These are phyloP conservation scores for Panagrolaimus sp. DNA, from an alignment of 1,140 invertebrate species.

Conservation along the genomic window DNA sequence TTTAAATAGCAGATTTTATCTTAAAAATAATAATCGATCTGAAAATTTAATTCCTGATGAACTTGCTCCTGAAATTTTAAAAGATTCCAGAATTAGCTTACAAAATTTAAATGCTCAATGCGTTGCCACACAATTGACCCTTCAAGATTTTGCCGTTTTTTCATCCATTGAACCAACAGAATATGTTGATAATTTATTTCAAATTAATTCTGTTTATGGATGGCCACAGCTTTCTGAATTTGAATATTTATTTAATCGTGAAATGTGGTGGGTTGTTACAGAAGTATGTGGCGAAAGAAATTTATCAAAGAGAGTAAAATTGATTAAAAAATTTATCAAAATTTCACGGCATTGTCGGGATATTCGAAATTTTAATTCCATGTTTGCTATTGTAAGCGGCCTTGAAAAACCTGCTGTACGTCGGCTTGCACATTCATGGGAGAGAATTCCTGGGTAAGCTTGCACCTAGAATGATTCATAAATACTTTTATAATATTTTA, in stretches of 20 bases:
- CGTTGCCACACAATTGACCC: conserved; percentile 85
- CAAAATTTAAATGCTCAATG: conserved; percentile 90
- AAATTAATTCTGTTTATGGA: conserved; percentile 77
- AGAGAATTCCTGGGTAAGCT: conserved; percentile 74
- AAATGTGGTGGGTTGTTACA: conserved; percentile 99
- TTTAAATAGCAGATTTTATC: conserved; percentile 74
- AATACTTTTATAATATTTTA: conserved; percentile 18
- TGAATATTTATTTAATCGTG: conserved; percentile 88
- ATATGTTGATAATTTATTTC: conserved; percentile 92
- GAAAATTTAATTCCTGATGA: conserved; percentile 93
- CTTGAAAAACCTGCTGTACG: conserved; percentile 87
- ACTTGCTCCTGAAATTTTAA: conserved; percentile 79
- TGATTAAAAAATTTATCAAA: conserved; percentile 99
- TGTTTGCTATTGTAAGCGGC: conserved; percentile 97
- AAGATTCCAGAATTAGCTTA: conserved; percentile 85
- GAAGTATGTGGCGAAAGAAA: conserved; percentile 91
- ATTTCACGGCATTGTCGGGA: conserved; percentile 86
- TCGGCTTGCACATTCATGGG: conserved; percentile 85
- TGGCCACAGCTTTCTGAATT: conserved; percentile 86
- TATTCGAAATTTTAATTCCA: conserved; percentile 98
- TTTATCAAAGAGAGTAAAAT: conserved; percentile 79
- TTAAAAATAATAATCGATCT: conserved; percentile 87
- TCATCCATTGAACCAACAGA: conserved; percentile 94
- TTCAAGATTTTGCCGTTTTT: conserved; percentile 93
- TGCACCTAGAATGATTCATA: neutral